Base-by-base conservation (phyloP, 2,113 vertebrate genomes). In the Platysternon megacephalum region DNA sequence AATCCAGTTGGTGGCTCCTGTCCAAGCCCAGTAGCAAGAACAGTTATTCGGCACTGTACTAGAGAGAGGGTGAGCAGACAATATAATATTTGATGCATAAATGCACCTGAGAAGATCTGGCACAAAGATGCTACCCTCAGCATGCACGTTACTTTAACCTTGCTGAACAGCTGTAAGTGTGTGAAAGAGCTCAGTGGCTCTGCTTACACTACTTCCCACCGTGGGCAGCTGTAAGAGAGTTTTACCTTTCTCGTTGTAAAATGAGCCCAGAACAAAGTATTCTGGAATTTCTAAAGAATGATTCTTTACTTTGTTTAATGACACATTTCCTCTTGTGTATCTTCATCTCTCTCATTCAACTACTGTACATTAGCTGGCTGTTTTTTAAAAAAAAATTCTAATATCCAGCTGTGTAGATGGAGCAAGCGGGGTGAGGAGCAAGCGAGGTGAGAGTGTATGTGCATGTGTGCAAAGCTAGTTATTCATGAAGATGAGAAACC, bases 401-500 rank as follows among this genome's bases (percentile, higher is more conserved):
- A 72, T 86, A 83, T 85, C 28, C 78, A 53, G 29, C 13, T 55
- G 61, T 7, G 1, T 78, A 32, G 74, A 52, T 10, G 5, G 51
- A 82, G 35, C n/a, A 72, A 51, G 26, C 56, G 29, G 51, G 85
- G 93, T 74, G 16, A 21, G 1, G 48, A 82, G 35, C n/a, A 72
- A 51, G 26, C 61, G 35, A 51, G 82, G 93, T 79, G 16, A 21
- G 1, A 53, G 35, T 8, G 4, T 48, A 46, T 53, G 56, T 49
- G 13, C 39, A 55, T 82, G 22, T 68, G 19, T 49, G 35, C 7
- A 0, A 58, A 95, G 46, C 58, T 92, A 96, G 95, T 97, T 96
- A 96, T 86, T 97, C 95, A 96, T 87, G 78, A 91, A 95, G 94
- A 95, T 95, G 97, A 90, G 92, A 93, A 97, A 82, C 89, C 88